Conservation (phyloP, 2,797 vertebrate species). For the Echeneis naucrates region DNA sequence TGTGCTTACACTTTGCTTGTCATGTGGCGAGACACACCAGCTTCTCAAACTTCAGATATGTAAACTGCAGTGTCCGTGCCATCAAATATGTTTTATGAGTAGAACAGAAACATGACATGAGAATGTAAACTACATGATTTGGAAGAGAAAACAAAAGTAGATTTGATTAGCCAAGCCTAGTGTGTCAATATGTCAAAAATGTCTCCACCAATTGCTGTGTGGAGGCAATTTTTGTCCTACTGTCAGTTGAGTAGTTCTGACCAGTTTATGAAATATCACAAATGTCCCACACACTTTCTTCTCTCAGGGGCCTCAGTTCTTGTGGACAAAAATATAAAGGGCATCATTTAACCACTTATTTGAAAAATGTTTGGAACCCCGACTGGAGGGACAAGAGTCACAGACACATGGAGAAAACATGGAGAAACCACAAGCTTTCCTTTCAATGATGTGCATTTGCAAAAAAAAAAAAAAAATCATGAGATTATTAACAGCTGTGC, state of each 20-base stretch:
- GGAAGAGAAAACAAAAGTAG: slow-evolving; percentile 18
- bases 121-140: slow-evolving; percentile 8
- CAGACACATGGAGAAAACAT: neutral
- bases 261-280: slow-evolving; percentile 1
- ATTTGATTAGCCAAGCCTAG: neutral
- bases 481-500: no score
- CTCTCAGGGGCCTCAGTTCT: slow-evolving; percentile 2
- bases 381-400: neutral
- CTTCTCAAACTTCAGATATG: slow-evolving; percentile 17
- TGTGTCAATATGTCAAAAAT: neutral
- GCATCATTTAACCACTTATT: slow-evolving; percentile 11
- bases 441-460: neutral
- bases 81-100: slow-evolving; percentile 7
- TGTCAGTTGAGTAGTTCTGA: slow-evolving; percentile 5
- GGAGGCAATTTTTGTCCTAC: neutral
- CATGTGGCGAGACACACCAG: neutral
- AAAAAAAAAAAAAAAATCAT: no score
- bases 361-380: slow-evolving; percentile 13
- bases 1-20: slow-evolving; percentile 13
- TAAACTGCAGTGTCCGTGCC: slow-evolving; percentile 4
- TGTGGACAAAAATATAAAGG: slow-evolving; percentile 27
- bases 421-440: neutral
- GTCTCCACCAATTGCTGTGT: neutral
- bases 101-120: neutral
- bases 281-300: slow-evolving; percentile 2